These are phyloP conservation scores for Priocnemis perturbator DNA, from an alignment of 2,888 invertebrate species.

Conservation along the genomic window DNA sequence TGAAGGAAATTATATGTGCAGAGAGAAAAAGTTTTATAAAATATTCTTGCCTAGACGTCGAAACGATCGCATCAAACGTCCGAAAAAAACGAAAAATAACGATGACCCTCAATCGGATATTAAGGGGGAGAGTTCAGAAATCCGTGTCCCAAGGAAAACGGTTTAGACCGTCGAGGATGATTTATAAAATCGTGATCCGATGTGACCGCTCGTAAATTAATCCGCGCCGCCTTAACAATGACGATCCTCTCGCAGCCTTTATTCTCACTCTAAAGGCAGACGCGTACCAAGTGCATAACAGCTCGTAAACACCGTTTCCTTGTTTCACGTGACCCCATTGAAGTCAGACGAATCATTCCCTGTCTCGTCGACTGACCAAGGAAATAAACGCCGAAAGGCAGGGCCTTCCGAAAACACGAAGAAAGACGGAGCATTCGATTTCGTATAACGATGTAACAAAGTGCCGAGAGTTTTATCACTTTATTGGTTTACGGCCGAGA, in stretches of 20 bases:
- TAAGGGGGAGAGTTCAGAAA: too few relatives aligned
- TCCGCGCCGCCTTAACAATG: background rate
- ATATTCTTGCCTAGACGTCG: too few relatives aligned
- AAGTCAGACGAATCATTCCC: conserved; percentile 33
- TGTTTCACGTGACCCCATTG: conserved; percentile 40
- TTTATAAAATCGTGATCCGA: background rate
- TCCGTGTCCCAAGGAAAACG: too few relatives aligned
- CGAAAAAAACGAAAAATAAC: too few relatives aligned
- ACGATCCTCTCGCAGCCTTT: too few relatives aligned
- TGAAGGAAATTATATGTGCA: too few relatives aligned
- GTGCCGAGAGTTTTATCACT: conserved; percentile 42
- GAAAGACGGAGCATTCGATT: background rate
- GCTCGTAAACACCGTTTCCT: conserved; percentile 51
- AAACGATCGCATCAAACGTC: too few relatives aligned
- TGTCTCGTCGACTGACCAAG: too few relatives aligned
- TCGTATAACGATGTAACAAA: conserved; percentile 31
- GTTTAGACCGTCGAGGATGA: too few relatives aligned
- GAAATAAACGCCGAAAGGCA: conserved; percentile 26
- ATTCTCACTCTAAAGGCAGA: background rate
- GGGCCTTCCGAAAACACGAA: background rate
- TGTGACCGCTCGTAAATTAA: too few relatives aligned
- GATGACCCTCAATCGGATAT: too few relatives aligned
- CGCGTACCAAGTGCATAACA: conserved; percentile 21
- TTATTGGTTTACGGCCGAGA: conserved; percentile 45
- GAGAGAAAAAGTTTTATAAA: too few relatives aligned